These are phyloP conservation scores for Drosophila greeni DNA, from an alignment of 2,888 invertebrate genomes.

Conservation along the genomic window DNA sequence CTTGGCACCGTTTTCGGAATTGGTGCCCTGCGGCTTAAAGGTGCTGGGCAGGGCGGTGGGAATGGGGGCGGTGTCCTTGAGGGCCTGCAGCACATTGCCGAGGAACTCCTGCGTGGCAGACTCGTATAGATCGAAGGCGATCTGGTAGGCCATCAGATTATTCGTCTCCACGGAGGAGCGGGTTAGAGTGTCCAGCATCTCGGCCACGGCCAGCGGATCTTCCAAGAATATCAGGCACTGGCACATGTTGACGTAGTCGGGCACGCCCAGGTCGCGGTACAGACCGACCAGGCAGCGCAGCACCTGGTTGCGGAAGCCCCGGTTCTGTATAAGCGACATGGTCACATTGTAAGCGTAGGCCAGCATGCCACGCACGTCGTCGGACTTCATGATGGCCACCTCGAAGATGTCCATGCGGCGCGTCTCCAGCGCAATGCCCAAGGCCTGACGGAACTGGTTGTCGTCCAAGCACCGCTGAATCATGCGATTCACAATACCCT, in stretches of 20 bases:
- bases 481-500: constrained; percentile 97
- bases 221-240: constrained; percentile 98
- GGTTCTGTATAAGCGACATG: constrained; percentile 96
- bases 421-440: constrained; percentile 97
- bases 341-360: constrained; percentile 97
- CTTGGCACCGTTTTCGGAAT: constrained; percentile 59
- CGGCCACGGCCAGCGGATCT: constrained; percentile 94
- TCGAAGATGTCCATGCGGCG: constrained; percentile 98
- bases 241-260: constrained; percentile 99
- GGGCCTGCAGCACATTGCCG: constrained; percentile 89
- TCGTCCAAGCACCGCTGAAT: constrained; percentile 97
- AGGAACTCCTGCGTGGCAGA: constrained; percentile 99
- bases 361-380: constrained; percentile 93
- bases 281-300: constrained; percentile 92
- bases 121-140: constrained; percentile 99
- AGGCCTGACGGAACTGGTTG: constrained; percentile 95
- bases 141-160: constrained; percentile 98
- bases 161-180: constrained; percentile 86
- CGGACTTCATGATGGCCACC: constrained; percentile 92
- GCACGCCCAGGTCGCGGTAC: constrained; percentile 91
- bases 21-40: constrained; percentile 84
- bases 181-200: constrained; percentile 93
- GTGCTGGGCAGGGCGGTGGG: constrained; percentile 87
- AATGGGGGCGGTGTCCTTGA: constrained; percentile 89
- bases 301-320: constrained; percentile 94